Base-by-base conservation (phyloP, 2,113 vertebrate species). In the Lamprologus sp. region DNA sequence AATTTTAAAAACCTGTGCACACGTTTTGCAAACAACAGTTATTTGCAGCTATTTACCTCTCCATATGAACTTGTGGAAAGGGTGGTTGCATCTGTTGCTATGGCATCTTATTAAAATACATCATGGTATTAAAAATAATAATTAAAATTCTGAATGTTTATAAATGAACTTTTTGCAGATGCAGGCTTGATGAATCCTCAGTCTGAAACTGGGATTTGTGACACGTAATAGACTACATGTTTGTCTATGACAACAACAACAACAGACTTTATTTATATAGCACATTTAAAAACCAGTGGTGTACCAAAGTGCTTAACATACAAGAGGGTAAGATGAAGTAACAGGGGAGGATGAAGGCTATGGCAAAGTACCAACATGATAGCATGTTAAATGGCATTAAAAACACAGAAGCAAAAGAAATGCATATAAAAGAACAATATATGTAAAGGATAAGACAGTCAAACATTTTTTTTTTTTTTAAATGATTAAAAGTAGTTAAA, bases 391-490 rank as follows among this genome's bases (percentile, higher is more conserved):
- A 56, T 56, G 54, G 12, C 12, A 8, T 56, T 26, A 56, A 56
- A 55, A 56, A 56, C 21, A 56, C 21, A 26, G 21, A 56, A 26
- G 21, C 12, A 26, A 56, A 26, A 26, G 21, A 56, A 26, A 26
- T 26, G 7, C 21, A 26, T 26, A 26, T 56, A 56, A 54, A 55
- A 55, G 12, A 55, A 55, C 21, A 55, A 14, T 55, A 7, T 26
- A 2, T 23, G 21, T 55, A 7, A 55, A 23, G 53, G 21, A 55
- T 7, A 23, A 54, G 1, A 23, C 10, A 7, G n/a, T 54, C 53
- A 23, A 55, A 55, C 1, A 4, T 12, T 54, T 0, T 54, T 54
- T 5, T 1, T 12, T 54, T 0, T 54, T 54, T 5, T 1, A 12
- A 54, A 54, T 23, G 2, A 55, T 55, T 55, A 13, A 54, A 55